Evolutionary conservation across 2,888 invertebrate species (phyloP), one percentile per base, ranked within the genome.

Genomic region (Anthophora plumipes): DNA sequence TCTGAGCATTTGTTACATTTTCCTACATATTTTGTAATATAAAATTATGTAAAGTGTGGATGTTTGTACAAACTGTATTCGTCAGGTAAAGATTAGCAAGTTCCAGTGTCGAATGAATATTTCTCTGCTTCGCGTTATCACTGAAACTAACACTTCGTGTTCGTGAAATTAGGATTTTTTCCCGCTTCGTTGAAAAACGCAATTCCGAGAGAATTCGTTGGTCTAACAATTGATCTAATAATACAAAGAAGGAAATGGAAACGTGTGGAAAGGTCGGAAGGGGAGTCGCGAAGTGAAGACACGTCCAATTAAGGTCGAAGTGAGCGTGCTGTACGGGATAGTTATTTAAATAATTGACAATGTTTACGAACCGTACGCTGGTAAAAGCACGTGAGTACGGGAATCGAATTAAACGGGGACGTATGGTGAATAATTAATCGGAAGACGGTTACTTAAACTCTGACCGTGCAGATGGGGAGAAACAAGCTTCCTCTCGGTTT

Each of bases 311-410:
- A 85, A 78, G 48, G 52, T 6, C 57, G 50, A 73, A 63, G 75
- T 70, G 85, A 67, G 50, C 70, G 77, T 37, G 77, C 66, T n/a
- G n/a, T n/a, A 71, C 68, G 60, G 71, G 85, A 75, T 82, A 70
- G 90, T 90, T 91, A 92, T 92, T 92, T 92, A 92, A 92, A 92
- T 92, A 92, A 92, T 92, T 92, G 92, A 92, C 91, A 92, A 92
- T 92, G 92, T 92, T 92, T 92, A 92, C 92, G 88, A 83, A 89
- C 52, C 74, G 77, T 31, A 3, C 2, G 31, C 31, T 31, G 57
- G 60, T 59, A 57, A 50, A 48, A 37, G 37, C 68, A 22, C 71
- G 68, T 64, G 52, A 17, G 14, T 4, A 83, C 75, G 71, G 78
- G 84, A 91, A 92, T 92, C 89, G 83, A 91, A 91, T 93, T 92